Base-by-base conservation (phyloP, 2,888 invertebrate genomes). In the Patella ulyssiponensis region DNA sequence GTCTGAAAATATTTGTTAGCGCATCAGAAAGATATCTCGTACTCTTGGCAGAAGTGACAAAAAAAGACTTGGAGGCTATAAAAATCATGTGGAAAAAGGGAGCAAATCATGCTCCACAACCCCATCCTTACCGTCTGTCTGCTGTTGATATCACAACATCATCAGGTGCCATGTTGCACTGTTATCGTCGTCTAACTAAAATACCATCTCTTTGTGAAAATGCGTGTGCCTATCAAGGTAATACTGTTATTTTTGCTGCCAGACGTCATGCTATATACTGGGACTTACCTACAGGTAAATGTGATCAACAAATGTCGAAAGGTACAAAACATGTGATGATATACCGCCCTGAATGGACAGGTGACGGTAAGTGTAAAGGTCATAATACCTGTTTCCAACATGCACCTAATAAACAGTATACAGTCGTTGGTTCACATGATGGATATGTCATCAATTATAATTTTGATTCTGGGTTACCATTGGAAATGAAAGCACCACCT, bases 211-310 rank as follows among this genome's bases (percentile, higher is more conserved):
- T 89, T 20, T 89, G 88, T 17, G 82, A 83, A 11, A 74, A 76
- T 51, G 81, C 83, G 17, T 75, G 74, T 12, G 81, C 86, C 9
- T 83, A 82, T 77, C 75, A 52, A n/a, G 88, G 87, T 33, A 88
- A 87, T 77, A 78, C 77, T 0, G 82, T 89, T 80, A 77, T 88
- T 53, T 77, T 87, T 12, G 78, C 86, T 12, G 81, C 87, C 4
- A 77, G 87, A 44, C 80, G 89, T 14, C 84, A 83, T 80, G 79
- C 85, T 7, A 71, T 87, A 7, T 80, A 85, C 70, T 90, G 89
- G 89, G 88, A 90, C 74, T 86, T 88, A 51, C 85, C 86, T 14
- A 86, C 87, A 17, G 89, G 89, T 5, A 87, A 82, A 52, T 87
- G 85, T 81, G 89, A 88, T 80, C 87, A 88, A 77, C 79, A 80